Evolutionary conservation across 64 coral and sea anemone species (phyloP).

Genomic region (Stichodactyla helianthus): DNA sequence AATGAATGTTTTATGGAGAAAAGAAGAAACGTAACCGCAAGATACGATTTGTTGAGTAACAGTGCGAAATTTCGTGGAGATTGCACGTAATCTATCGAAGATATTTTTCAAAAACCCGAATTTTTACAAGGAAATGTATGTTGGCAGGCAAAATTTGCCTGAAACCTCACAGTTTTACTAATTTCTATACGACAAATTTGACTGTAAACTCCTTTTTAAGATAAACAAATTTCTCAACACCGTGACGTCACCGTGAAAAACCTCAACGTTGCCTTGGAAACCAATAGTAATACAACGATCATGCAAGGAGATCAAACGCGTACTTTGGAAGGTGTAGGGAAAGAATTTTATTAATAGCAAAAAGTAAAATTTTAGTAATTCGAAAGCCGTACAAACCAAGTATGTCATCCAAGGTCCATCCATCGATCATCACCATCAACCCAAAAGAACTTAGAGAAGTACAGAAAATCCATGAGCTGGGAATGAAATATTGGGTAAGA

Average conservation of each 20-base stretch:
- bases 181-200: no score
- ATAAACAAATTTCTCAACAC: no score
- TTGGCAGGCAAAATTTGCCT: no score
- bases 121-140: no score
- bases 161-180: no score
- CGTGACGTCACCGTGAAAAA: no score
- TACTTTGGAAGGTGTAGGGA: no score
- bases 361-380: neutral
- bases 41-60: neutral
- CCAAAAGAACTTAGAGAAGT: conserved; percentile 78
- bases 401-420: conserved; percentile 65
- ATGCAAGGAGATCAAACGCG: no score
- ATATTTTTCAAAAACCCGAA: no score
- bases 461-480: conserved; percentile 88
- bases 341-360: neutral
- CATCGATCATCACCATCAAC: conserved; percentile 30
- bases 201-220: no score
- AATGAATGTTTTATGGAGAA: neutral
- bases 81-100: no score
- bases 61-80: no score
- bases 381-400: neutral
- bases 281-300: neutral
- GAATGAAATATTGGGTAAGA: conserved; percentile 86
- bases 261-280: neutral
- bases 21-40: neutral